These are phyloP conservation scores for Acropternis orthonyx DNA, from an alignment of 2,797 vertebrate species.

Conservation along the genomic window DNA sequence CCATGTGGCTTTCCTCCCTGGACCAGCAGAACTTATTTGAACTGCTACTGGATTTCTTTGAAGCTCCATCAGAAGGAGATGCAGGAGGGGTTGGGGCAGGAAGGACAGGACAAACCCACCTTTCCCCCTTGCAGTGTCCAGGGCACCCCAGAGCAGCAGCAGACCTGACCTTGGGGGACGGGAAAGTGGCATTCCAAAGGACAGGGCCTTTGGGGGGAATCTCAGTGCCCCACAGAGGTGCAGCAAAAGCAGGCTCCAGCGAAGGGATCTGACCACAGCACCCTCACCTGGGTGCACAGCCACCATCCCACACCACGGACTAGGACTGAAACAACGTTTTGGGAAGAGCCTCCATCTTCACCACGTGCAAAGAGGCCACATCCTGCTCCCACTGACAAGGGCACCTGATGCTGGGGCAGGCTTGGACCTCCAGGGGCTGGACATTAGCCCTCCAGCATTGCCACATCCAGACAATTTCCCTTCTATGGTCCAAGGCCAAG, in stretches of 20 bases:
- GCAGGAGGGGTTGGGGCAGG: neutral
- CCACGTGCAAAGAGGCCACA: accelerated
- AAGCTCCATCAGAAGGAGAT: neutral
- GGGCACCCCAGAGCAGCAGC: neutral
- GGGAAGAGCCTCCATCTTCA: neutral
- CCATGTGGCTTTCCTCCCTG: accelerated
- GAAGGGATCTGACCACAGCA: no score
- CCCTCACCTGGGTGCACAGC: accelerated
- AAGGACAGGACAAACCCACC: neutral
- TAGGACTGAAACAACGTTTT: accelerated
- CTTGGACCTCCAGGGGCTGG: neutral
- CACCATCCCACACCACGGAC: neutral
- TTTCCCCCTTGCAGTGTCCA: accelerated
- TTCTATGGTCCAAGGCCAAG: neutral
- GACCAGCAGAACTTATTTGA: neutral
- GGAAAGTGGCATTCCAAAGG: neutral
- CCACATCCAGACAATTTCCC: neutral
- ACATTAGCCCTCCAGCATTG: neutral
- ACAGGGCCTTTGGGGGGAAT: accelerated
- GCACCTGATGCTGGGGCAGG: neutral
- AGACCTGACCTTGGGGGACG: accelerated
- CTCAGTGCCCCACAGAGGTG: accelerated
- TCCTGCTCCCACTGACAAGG: neutral
- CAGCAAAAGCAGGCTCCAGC: neutral
- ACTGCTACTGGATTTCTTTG: neutral